These are phyloP conservation scores for Parasteatoda lunata DNA, from an alignment of 2,888 invertebrate genomes.

Conservation along the genomic window DNA sequence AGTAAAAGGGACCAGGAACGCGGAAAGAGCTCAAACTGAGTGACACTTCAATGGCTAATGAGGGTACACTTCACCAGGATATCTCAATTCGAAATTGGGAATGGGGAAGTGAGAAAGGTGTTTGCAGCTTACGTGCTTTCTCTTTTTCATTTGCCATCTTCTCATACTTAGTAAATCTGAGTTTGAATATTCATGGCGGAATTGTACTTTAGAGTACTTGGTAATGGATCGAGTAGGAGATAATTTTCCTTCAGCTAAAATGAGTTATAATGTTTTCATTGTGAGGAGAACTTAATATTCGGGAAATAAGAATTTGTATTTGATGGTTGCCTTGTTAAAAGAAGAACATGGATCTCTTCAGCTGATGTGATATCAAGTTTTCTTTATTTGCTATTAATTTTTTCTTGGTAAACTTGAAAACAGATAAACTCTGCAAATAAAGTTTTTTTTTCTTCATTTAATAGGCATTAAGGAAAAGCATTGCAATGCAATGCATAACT, in stretches of 20 bases:
- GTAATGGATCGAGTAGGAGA: background rate
- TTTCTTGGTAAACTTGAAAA: no score
- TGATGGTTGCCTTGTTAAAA: no score
- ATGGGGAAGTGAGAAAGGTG: background rate
- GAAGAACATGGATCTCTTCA: no score
- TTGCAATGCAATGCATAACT: no score
- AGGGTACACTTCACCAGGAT: background rate
- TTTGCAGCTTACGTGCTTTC: background rate
- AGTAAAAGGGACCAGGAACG: background rate
- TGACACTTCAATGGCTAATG: conserved; percentile 3
- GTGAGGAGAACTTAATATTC: background rate
- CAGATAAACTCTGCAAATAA: no score
- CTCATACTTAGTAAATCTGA: background rate
- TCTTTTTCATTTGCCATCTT: background rate
- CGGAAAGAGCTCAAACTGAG: background rate
- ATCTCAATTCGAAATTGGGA: background rate
- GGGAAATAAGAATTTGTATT: no score
- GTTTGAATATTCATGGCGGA: background rate
- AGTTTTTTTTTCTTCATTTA: no score
- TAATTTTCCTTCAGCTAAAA: background rate
- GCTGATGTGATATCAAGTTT: no score
- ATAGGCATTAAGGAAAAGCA: no score
- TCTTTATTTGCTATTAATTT: no score
- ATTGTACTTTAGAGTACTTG: background rate
- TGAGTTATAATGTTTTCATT: background rate